Conservation (phyloP, 2,113 vertebrate species). For the Pygoscelis antarcticus region DNA sequence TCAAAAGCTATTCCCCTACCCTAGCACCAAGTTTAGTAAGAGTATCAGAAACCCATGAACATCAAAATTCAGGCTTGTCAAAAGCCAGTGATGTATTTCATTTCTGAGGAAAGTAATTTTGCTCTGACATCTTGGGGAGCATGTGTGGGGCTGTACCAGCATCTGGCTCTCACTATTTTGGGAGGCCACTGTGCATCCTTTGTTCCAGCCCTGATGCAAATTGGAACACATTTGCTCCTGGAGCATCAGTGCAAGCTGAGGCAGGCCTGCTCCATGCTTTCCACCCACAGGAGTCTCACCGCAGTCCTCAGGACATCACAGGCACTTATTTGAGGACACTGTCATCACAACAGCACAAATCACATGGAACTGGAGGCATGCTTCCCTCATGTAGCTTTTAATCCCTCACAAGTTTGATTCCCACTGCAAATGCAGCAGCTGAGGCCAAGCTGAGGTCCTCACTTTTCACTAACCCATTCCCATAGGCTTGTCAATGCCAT, state of each 20-base stretch:
- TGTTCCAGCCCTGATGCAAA: neutral
- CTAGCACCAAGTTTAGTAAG: neutral
- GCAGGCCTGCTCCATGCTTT: neutral
- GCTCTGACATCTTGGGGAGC: neutral
- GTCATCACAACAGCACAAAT: neutral
- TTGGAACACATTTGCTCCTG: neutral
- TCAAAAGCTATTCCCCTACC: neutral
- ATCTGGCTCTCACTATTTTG: neutral
- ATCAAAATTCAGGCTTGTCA: neutral
- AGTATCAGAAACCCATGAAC: neutral
- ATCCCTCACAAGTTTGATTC: neutral
- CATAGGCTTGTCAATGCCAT: neutral
- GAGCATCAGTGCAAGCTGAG: neutral
- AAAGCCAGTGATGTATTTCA: neutral
- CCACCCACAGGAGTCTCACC: neutral
- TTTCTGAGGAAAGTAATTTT: neutral
- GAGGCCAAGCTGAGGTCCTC: neutral
- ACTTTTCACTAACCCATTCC: neutral
- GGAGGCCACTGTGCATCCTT: neutral
- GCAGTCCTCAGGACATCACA: neutral
- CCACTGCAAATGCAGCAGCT: neutral
- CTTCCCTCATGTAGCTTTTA: neutral
- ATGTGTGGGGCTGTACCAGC: neutral
- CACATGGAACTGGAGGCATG: fast-evolving
- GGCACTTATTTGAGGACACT: neutral